Evolutionary conservation across 92 coral and sea anemone genomes (phyloP), one percentile per base, ranked within the genome.

Genomic region (Umimayanthus kanabou): DNA sequence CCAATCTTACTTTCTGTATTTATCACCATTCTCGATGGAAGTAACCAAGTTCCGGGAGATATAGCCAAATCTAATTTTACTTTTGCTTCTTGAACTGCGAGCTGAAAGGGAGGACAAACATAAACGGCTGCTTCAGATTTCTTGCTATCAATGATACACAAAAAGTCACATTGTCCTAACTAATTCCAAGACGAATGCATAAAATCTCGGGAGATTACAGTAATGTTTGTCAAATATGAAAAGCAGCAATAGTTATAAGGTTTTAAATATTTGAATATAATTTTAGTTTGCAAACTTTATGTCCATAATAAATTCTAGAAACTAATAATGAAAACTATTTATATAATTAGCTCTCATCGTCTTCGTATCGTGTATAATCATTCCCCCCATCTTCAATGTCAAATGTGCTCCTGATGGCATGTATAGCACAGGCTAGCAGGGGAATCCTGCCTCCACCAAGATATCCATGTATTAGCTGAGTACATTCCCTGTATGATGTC

Each of bases 391-490:
- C 23, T 65, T 65, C 72, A 65, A 65, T 10, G 71, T 18, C 61
- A 80, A 80, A 80, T 14, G 29, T 64, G 55, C 65, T 50, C 65
- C 85, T 80, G n/a, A 80, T 80, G 28, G 85, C 85, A 50, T 45
- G 55, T 13, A 45, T 16, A 16, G 71, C 85, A 67, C 73, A 67
- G 39, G 85, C 55, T 49, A 72, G 72, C 33, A 80, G 85, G 57
- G 85, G 71, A 40, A 80, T 80, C 84, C 85, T 22, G 65, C 65
- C 65, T 20, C 85, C 85, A 80, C 55, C 65, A 4, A 80, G 66
- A 40, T 37, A 79, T 80, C 85, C 85, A 50, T 80, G 66, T 6
- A 80, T 64, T 22, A 50, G 67, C 71, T 64, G 55, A 11, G 85
- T 80, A 42, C 55, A 42, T 79, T 79, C 84, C 57, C 73, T 67